Evolutionary conservation across 2,888 invertebrate species (phyloP).

Genomic region (Cataglyphis livida): DNA sequence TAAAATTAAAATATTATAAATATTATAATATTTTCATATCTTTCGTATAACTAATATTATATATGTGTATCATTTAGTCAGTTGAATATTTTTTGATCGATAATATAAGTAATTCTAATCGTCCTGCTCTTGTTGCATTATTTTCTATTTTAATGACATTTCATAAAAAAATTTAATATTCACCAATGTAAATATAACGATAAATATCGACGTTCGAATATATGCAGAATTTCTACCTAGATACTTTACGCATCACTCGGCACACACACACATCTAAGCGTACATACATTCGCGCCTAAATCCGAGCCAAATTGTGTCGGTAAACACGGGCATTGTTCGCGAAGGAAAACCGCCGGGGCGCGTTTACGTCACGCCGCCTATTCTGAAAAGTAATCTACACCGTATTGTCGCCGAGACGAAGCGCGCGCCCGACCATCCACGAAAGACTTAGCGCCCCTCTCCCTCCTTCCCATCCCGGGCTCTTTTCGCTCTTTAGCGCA

Average conservation of each 20-base stretch:
- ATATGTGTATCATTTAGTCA: background rate
- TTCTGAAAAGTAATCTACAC: conserved; percentile 86
- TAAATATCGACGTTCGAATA: background rate
- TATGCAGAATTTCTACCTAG: background rate
- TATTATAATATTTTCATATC: too few species aligned
- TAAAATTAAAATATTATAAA: too few species aligned
- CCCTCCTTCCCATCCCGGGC: background rate
- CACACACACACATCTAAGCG: background rate
- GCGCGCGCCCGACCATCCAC: conserved; percentile 52
- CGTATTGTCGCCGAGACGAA: conserved; percentile 74
- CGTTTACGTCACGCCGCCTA: conserved; percentile 85
- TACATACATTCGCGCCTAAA: conserved; percentile 65
- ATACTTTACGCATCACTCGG: background rate
- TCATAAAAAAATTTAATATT: background rate
- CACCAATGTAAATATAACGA: background rate
- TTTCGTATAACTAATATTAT: background rate
- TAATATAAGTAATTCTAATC: background rate
- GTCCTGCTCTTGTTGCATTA: background rate
- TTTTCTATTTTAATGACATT: background rate
- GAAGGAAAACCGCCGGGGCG: conserved; percentile 75
- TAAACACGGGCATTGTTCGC: conserved; percentile 83
- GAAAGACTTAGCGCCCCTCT: conserved; percentile 44
- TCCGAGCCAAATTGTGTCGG: conserved; percentile 84
- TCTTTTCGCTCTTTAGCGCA: conserved; percentile 63
- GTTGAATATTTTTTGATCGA: background rate